Percentiles rank a stretch among this genome's conserved stretches.
Evolutionary conservation across 2,797 vertebrate species (phyloP).

Genomic region (Hydrolagus colliei): DNA sequence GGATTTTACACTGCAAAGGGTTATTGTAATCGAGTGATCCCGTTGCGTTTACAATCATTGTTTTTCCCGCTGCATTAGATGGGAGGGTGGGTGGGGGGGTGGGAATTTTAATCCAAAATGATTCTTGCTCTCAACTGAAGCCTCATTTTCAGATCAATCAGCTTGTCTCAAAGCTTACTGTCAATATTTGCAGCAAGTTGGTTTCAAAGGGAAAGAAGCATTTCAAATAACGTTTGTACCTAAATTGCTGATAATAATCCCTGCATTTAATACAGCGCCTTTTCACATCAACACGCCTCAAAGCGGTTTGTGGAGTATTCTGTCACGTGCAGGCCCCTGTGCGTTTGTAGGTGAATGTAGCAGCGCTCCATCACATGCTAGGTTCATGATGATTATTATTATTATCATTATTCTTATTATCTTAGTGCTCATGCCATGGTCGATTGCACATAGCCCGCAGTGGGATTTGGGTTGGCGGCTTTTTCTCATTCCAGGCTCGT

Average conservation of each 20-base stretch:
- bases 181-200: background rate
- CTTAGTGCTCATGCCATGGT: too few relatives aligned
- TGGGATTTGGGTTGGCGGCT: too few relatives aligned
- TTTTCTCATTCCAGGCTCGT: background rate
- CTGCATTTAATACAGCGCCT: too few relatives aligned
- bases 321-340: too few relatives aligned
- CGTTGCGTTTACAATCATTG: background rate
- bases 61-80: background rate
- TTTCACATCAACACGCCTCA: too few relatives aligned
- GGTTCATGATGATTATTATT: too few relatives aligned
- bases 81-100: background rate
- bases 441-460: too few relatives aligned
- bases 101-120: background rate
- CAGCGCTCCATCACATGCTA: too few relatives aligned
- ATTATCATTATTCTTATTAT: too few relatives aligned
- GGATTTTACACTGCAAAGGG: background rate
- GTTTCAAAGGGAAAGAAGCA: background rate
- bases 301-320: too few relatives aligned
- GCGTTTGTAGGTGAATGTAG: too few relatives aligned
- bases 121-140: background rate
- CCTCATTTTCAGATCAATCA: background rate
- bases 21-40: background rate
- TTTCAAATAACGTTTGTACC: background rate
- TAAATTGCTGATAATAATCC: background rate
- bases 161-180: background rate